phyloP scores from a whole-genome alignment of 1,140 invertebrate species.

The Eueides isabella region DNA sequence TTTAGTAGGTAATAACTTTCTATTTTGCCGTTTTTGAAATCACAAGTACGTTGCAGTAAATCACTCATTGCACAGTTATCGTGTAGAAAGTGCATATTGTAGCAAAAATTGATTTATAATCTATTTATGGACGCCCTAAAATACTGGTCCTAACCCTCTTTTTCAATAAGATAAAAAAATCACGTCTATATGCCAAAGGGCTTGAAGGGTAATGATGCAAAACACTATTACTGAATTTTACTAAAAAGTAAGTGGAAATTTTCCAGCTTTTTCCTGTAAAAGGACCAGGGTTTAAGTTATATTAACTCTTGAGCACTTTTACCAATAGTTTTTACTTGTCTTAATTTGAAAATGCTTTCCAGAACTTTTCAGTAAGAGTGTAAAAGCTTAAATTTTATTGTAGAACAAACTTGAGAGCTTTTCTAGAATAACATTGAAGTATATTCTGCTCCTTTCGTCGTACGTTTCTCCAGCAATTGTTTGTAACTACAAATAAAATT shows the following conservation, averaged over 20 bases:
- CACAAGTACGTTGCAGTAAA: too few species aligned
- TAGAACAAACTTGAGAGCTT: conserved; percentile 2
- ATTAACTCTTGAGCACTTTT: conserved; percentile 2
- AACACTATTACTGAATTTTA: conserved; percentile 28
- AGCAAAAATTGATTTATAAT: conserved; percentile 7
- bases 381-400: conserved; percentile 8
- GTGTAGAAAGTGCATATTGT: background rate
- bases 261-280: background rate
- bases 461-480: conserved; percentile 5
- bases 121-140: background rate
- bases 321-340: conserved; percentile 5
- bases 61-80: background rate
- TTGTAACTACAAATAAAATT: conserved; percentile 5
- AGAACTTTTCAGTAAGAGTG: conserved; percentile 4
- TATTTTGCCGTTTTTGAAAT: too few species aligned
- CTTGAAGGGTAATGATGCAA: conserved; percentile 34
- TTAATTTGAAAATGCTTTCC: conserved; percentile 3
- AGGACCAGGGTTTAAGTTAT: conserved; percentile 3
- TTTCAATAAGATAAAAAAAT: background rate
- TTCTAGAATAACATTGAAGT: conserved; percentile 13
- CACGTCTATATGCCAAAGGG: conserved; percentile 21
- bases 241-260: conserved; percentile 16
- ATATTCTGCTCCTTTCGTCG: conserved; percentile 6
- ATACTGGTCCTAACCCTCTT: background rate
- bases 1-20: too few species aligned